phyloP scores from a whole-genome alignment of 2,888 invertebrate species.

The Cancer borealis region DNA sequence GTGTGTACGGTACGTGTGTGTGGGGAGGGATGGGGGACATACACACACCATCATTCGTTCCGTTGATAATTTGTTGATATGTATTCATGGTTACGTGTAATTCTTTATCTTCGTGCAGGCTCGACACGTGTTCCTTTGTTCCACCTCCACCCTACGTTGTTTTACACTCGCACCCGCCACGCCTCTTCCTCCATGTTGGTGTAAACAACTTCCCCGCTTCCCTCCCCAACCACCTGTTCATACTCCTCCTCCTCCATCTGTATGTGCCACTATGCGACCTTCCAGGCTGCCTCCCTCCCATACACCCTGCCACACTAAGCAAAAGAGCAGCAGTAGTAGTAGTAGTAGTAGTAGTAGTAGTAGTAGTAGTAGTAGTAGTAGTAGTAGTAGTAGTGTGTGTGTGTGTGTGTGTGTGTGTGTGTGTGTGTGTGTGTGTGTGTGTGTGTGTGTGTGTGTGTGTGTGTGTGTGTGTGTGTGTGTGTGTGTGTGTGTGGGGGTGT shows the following conservation, averaged over 20 bases:
- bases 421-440: not conserved
- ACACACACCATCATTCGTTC: not conserved
- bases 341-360: constrained; percentile 20
- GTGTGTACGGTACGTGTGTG: not conserved
- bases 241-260: not conserved
- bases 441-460: not conserved
- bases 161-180: constrained; percentile 10
- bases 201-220: not conserved
- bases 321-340: not conserved
- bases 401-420: not conserved
- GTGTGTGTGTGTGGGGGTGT: not conserved
- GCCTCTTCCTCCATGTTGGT: not conserved
- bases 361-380: not conserved
- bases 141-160: not conserved
- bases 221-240: not conserved
- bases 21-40: not conserved
- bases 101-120: not conserved
- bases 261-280: not conserved
- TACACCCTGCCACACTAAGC: not conserved
- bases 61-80: not conserved
- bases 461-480: not conserved
- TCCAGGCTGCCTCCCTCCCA: not conserved
- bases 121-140: not conserved
- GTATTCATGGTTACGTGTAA: not conserved
- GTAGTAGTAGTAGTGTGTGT: not conserved